Evolutionary conservation across 1,140 invertebrate species (phyloP).

Genomic region (Hypsibius dujardini): DNA sequence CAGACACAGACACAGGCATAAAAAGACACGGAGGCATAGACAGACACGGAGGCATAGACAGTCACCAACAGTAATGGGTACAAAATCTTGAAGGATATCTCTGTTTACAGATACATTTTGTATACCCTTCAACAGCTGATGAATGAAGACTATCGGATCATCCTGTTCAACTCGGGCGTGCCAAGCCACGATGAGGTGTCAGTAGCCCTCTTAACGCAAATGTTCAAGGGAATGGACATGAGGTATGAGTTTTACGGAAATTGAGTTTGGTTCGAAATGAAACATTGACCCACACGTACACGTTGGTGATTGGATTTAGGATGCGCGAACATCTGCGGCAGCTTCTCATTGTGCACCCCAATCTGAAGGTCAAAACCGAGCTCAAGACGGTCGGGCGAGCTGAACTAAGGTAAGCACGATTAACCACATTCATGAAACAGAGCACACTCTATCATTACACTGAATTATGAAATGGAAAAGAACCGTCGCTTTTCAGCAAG

Average conservation of each 20-base stretch:
- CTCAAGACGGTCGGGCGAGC: neutral
- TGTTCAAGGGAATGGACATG: neutral
- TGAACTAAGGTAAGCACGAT: neutral
- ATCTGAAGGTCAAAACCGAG: neutral
- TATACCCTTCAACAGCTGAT: neutral
- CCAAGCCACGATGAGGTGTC: neutral
- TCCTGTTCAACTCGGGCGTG: neutral
- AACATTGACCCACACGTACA: neutral
- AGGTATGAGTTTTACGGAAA: neutral
- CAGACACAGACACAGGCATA: no score
- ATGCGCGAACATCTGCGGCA: neutral
- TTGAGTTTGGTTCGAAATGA: neutral
- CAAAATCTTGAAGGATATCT: neutral
- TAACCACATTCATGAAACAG: neutral
- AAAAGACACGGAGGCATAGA: no score
- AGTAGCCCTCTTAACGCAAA: neutral
- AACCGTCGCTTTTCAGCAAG: neutral
- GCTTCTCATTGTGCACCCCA: constrained; percentile 4
- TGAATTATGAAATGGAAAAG: neutral
- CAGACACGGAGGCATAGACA: no score
- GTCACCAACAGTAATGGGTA: no score
- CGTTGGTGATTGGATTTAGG: neutral
- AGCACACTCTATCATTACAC: neutral
- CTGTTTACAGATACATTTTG: neutral
- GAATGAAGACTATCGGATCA: neutral